Evolutionary conservation across 2,113 vertebrate species (phyloP).

Genomic region (Halichoerus grypus): DNA sequence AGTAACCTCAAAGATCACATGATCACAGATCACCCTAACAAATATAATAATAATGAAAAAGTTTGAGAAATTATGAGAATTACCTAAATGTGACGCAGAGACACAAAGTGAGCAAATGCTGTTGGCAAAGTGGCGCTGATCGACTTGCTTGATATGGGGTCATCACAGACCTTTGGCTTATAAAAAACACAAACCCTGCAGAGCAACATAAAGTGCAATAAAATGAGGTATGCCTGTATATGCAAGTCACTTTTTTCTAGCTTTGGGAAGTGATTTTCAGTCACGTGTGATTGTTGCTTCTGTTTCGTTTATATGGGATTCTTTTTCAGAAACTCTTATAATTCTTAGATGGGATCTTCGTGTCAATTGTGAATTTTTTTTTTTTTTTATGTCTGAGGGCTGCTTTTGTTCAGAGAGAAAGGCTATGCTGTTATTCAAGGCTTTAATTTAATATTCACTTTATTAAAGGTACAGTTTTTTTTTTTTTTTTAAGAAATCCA

Average conservation of each 20-base stretch:
- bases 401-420: conserved; percentile 50
- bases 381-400: conserved; percentile 26
- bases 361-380: conserved; percentile 19
- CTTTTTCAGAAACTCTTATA: conserved; percentile 45
- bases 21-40: not conserved
- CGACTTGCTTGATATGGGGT: not conserved
- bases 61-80: not conserved
- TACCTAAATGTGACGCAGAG: not conserved
- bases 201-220: not conserved
- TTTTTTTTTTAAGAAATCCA: not conserved
- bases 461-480: not conserved
- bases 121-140: not conserved
- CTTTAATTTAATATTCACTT: conserved; percentile 67
- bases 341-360: conserved; percentile 50
- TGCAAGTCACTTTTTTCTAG: not conserved
- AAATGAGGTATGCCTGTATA: not conserved
- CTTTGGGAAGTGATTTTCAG: conserved; percentile 51
- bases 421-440: conserved; percentile 25
- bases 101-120: not conserved
- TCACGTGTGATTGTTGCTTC: conserved; percentile 22
- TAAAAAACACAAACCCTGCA: not conserved
- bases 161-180: not conserved
- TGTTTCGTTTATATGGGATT: conserved; percentile 46
- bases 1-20: not conserved
- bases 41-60: not conserved